A percentile compares a stretch with the other conserved stretches of the same genome.
phyloP scores from a whole-genome alignment of 2,113 vertebrate species.

The Pristiophorus japonicus region DNA sequence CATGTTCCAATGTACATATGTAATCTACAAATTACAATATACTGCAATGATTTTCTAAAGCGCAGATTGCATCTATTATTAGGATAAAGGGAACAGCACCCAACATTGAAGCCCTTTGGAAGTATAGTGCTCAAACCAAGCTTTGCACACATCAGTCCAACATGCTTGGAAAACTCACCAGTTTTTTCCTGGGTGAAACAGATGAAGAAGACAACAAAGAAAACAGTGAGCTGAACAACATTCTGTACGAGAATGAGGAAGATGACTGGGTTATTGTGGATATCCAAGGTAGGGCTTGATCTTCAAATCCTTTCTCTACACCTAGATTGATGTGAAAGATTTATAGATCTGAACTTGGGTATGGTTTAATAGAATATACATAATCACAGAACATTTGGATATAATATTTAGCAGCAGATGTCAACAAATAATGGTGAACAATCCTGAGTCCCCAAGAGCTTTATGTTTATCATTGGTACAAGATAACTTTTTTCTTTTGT shows the following conservation, averaged over 20 bases:
- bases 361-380: background rate
- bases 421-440: background rate
- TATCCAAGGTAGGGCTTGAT: conserved; percentile 51
- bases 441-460: background rate
- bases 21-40: background rate
- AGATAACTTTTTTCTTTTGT: background rate
- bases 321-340: background rate
- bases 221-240: conserved; percentile 39
- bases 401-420: background rate
- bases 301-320: background rate
- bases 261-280: conserved; percentile 60
- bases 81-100: background rate
- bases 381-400: background rate
- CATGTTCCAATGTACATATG: no score
- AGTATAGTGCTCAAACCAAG: background rate
- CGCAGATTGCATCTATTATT: background rate
- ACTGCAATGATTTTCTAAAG: background rate
- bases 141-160: background rate
- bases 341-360: background rate
- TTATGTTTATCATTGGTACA: background rate
- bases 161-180: conserved; percentile 56
- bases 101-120: background rate
- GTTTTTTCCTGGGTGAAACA: conserved; percentile 49
- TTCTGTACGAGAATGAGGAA: conserved; percentile 56
- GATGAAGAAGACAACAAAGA: conserved; percentile 39